Evolutionary conservation across 2,888 invertebrate species (phyloP), one percentile per base, ranked within the genome.

Genomic region (Drosophila stalkeri): DNA sequence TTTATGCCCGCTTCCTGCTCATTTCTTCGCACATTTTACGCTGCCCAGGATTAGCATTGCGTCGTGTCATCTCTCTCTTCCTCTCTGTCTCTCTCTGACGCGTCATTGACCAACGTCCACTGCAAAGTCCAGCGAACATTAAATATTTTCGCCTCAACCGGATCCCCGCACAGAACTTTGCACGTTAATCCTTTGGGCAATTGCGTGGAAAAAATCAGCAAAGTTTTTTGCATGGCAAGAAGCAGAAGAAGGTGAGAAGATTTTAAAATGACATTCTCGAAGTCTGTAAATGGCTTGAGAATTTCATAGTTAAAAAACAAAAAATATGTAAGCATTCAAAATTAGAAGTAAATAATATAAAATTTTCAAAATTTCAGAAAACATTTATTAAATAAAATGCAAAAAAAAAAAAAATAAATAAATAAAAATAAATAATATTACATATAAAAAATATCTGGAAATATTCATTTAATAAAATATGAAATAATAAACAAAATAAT

Each of bases 1-100:
- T 89, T 90, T 89, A 87, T 90, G 89, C 59, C 52, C 77, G 77
- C 60, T 72, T 72, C 68, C 72, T 80, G 74, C 70, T 65, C 81
- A 83, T 86, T 74, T 78, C 83, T 75, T 66, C 61, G 65, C 74
- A 43, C 62, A 67, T 68, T 73, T 77, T 57, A 66, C 64, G 77
- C 72, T 76, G 72, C 66, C 72, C 82, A 78, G 73, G 86, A 90
- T 90, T 90, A 83, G 74, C 51, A 52, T 47, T 57, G 75, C 52
- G 56, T 47, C 47, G 67, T 54, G 56, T 51, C 68, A 27, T 18
- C 77, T 20, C 20, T 35, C 35, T 2, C 33, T 16, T 35, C 37
- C 20, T 20, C 52, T 37, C 7, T 14, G 20, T 14, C 4, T 35
- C 12, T 33, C n/a, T 2, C 18, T 33, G 81, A 75, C 72, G 63